A percentile compares a stretch with the other conserved stretches of the same genome.
Conservation (phyloP, 1,140 invertebrate species). For the Batillaria attramentaria region DNA sequence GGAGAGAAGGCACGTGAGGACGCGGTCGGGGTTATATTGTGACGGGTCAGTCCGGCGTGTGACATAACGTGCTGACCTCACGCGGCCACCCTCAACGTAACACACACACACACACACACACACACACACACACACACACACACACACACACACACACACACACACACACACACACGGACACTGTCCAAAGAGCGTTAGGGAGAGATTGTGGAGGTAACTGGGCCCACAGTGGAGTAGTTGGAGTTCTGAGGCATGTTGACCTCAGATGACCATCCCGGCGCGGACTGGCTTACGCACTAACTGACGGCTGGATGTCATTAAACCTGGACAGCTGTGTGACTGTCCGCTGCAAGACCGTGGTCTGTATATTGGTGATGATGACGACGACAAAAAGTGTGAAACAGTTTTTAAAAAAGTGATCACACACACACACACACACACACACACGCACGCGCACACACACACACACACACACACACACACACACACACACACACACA, state of each 20-base stretch:
- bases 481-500: conserved; percentile 18
- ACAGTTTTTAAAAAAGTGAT: too few relatives aligned
- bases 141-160: background rate
- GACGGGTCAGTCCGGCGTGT: too few relatives aligned
- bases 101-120: conserved; percentile 9
- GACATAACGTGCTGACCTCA: too few relatives aligned
- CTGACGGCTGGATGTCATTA: too few relatives aligned
- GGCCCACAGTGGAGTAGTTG: background rate
- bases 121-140: background rate
- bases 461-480: conserved; percentile 15
- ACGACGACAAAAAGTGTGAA: too few relatives aligned
- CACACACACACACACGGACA: background rate
- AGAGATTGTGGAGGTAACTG: background rate
- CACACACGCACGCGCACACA: background rate
- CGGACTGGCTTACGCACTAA: background rate
- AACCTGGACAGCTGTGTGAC: too few relatives aligned
- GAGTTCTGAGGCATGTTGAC: background rate
- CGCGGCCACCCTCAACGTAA: background rate
- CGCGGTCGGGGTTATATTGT: too few relatives aligned
- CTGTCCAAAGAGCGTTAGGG: background rate
- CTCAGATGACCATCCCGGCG: background rate
- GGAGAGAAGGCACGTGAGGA: too few relatives aligned
- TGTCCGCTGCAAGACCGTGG: too few relatives aligned
- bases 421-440: background rate
- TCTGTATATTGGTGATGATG: too few relatives aligned